phyloP scores from a whole-genome alignment of 2,113 vertebrate genomes.

The Colius striatus region DNA sequence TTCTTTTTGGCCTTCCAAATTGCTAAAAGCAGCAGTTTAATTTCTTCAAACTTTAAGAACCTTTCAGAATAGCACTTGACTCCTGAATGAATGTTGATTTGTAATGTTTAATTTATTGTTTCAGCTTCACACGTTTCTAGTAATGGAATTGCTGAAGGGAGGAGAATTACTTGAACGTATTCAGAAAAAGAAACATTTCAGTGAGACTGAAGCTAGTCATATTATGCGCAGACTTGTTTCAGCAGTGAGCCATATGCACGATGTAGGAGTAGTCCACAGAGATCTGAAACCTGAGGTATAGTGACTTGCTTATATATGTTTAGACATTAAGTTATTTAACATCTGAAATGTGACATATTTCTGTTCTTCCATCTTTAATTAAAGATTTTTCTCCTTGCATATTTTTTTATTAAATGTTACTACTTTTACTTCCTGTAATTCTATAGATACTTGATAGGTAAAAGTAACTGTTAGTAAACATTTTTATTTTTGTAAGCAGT shows the following conservation, averaged over 20 bases:
- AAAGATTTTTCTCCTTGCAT: neutral
- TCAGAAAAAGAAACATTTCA: constrained; percentile 93
- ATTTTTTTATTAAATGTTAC: neutral
- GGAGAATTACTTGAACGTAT: constrained; percentile 96
- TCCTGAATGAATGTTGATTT: neutral
- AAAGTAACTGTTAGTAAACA: neutral
- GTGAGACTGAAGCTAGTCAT: constrained; percentile 93
- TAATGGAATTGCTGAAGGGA: constrained; percentile 93
- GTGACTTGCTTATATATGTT: neutral
- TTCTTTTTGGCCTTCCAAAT: neutral
- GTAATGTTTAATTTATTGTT: neutral
- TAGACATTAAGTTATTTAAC: neutral
- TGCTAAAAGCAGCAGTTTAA: neutral
- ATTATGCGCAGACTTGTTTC: constrained; percentile 97
- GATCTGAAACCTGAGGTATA: constrained; percentile 96
- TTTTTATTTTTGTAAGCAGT: neutral
- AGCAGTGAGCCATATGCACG: constrained; percentile 97
- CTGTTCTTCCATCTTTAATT: neutral
- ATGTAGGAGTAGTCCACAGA: constrained; percentile 95
- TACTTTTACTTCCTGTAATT: neutral
- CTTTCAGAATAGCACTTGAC: neutral
- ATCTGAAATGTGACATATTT: neutral
- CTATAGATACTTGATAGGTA: neutral
- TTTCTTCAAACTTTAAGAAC: neutral
- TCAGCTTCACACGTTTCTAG: constrained; percentile 94